Base-by-base conservation (phyloP, 1,140 invertebrate genomes). In the Zaprionus africanus region DNA sequence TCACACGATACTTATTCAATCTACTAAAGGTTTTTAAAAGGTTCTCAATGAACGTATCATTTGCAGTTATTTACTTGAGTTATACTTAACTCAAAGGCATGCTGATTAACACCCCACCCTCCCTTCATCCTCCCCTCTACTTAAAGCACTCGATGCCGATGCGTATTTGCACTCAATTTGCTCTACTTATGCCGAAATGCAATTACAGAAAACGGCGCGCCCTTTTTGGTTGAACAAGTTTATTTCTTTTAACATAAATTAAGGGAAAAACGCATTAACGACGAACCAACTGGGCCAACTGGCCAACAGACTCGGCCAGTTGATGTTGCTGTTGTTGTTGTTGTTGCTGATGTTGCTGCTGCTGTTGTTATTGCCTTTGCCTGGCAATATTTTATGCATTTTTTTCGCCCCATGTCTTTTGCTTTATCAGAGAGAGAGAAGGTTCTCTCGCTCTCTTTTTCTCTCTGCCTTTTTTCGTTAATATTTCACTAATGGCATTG, bases 401-500 rank as follows among this genome's bases (percentile, higher is more conserved):
- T 46, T 17, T 57, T 49, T 26, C 19, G 19, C 26, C 26, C n/a
- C 31, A 64, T 82, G 65, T 69, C 65, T 76, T 72, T 62, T n/a
- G 51, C 46, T 76, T 71, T 63, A 76, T 68, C 70, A 54, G 31
- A 34, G 31, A 34, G 31, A 34, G 63, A 24, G 15, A 43, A 9
- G n/a, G n/a, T 11, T 46, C n/a, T 9, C n/a, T n/a, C 19, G 13
- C 28, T 34, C 36, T 56, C 74, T 78, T 71, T 76, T 79, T 65
- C 73, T 70, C 46, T 34, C 24, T 59, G 69, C 78, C 78, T 81
- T 79, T 76, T 88, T 78, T 76, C 85, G 79, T 85, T 90, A 90
- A 90, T 90, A 90, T 90, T 82, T 90, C 85, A 90, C 85, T 90
- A 90, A 90, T 90, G 81, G 81, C 85, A 90, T 90, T 90, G 85